phyloP scores from a whole-genome alignment of 2,113 vertebrate genomes.

The Anarhynchus alexandrinus region DNA sequence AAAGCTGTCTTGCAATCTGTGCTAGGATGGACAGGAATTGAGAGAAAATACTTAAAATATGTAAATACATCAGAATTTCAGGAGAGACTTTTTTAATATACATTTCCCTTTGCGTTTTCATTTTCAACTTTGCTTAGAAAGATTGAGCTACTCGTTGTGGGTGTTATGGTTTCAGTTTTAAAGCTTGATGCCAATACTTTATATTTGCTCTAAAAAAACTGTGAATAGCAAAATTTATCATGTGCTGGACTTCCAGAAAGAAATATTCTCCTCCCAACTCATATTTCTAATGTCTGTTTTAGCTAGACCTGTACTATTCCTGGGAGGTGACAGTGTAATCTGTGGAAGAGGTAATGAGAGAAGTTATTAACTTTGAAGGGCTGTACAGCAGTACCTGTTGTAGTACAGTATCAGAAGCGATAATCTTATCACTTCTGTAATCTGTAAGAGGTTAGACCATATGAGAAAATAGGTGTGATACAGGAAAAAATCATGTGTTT shows the following conservation, averaged over 20 bases:
- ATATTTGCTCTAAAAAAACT: neutral
- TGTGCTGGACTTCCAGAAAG: neutral
- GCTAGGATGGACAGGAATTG: neutral
- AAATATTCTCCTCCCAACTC: neutral
- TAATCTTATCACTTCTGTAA: neutral
- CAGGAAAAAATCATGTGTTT: neutral
- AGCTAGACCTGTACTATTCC: neutral
- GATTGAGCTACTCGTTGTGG: neutral
- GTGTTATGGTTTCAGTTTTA: neutral
- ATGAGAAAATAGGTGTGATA: neutral
- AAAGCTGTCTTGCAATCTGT: neutral
- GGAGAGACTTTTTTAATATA: neutral
- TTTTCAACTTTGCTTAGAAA: neutral
- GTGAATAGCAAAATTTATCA: neutral
- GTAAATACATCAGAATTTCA: neutral
- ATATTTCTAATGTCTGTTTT: neutral
- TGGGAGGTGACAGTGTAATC: neutral
- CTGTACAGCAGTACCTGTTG: neutral
- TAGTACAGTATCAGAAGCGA: neutral
- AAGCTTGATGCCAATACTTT: fast-evolving
- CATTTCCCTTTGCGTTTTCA: neutral
- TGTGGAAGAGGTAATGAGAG: neutral
- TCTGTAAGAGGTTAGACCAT: neutral
- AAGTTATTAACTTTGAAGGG: neutral
- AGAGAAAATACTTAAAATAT: neutral